These are phyloP conservation scores for Cremastobaeus sp. DNA, from an alignment of 2,888 invertebrate genomes.

Conservation along the genomic window DNA sequence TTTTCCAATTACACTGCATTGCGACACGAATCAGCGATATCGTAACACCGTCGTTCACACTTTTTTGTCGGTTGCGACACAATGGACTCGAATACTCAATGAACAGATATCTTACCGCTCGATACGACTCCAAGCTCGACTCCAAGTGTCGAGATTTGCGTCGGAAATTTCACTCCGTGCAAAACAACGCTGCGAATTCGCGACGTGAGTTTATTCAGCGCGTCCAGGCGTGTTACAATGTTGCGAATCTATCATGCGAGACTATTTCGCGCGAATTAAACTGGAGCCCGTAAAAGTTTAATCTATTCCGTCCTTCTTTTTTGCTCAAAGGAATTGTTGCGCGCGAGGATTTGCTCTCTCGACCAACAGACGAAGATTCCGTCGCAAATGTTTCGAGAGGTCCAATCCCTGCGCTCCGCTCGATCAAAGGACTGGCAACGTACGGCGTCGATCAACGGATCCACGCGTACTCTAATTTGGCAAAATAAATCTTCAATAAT, in stretches of 20 bases:
- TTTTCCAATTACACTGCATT: conserved; percentile 21
- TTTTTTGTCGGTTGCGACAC: conserved; percentile 40
- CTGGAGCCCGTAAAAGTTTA: conserved; percentile 41
- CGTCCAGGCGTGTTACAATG: conserved; percentile 26
- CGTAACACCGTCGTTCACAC: conserved; percentile 38
- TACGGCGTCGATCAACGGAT: too few relatives aligned
- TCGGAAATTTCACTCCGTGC: conserved; percentile 26
- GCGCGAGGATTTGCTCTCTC: conserved; percentile 18
- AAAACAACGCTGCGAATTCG: conserved; percentile 43
- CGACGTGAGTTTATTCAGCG: conserved; percentile 45
- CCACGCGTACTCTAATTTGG: too few relatives aligned
- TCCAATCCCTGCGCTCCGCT: too few relatives aligned
- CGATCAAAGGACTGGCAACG: too few relatives aligned
- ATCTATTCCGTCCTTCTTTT: conserved; percentile 33
- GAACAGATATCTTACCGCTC: conserved; percentile 24
- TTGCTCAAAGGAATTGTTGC: conserved; percentile 29
- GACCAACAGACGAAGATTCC: conserved; percentile 7
- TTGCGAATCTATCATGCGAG: conserved; percentile 40
- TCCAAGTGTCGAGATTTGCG: conserved; percentile 22
- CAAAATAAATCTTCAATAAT: too few relatives aligned
- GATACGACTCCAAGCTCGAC: too few relatives aligned
- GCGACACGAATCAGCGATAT: conserved; percentile 28
- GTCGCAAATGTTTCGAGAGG: conserved; percentile 10
- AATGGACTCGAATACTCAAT: conserved; percentile 26
- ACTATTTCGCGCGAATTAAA: conserved; percentile 40